Evolutionary conservation across 2,113 vertebrate genomes (phyloP).

Genomic region (Balaeniceps rex): DNA sequence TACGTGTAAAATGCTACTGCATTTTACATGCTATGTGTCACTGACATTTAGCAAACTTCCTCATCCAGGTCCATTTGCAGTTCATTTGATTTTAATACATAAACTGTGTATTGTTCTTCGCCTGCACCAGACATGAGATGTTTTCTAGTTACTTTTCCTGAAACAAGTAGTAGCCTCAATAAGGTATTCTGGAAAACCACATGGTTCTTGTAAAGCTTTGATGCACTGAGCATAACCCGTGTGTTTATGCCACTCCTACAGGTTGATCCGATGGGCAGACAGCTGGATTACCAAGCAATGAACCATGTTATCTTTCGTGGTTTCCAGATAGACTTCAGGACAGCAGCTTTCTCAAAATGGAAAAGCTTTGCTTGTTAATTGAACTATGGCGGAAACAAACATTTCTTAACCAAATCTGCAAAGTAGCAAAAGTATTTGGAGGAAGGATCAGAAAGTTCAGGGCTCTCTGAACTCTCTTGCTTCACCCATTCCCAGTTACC

Average conservation of each 20-base stretch:
- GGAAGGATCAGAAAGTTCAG: background rate
- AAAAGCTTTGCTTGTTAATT: background rate
- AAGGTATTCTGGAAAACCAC: background rate
- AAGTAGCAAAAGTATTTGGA: background rate
- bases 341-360: background rate
- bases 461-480: background rate
- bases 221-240: background rate
- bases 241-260: fast-evolving
- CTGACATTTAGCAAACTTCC: background rate
- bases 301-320: background rate
- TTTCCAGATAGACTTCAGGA: background rate
- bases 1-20: background rate
- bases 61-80: background rate
- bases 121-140: background rate
- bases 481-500: background rate
- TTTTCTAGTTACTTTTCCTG: background rate
- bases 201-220: background rate
- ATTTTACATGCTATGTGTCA: background rate
- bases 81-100: background rate
- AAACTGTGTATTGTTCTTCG: background rate
- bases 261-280: background rate
- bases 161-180: background rate
- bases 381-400: fast-evolving
- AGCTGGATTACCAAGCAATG: background rate
- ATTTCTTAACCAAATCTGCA: background rate